phyloP scores from a whole-genome alignment of 2,797 vertebrate species.

The Periophthalmus magnuspinnatus region DNA sequence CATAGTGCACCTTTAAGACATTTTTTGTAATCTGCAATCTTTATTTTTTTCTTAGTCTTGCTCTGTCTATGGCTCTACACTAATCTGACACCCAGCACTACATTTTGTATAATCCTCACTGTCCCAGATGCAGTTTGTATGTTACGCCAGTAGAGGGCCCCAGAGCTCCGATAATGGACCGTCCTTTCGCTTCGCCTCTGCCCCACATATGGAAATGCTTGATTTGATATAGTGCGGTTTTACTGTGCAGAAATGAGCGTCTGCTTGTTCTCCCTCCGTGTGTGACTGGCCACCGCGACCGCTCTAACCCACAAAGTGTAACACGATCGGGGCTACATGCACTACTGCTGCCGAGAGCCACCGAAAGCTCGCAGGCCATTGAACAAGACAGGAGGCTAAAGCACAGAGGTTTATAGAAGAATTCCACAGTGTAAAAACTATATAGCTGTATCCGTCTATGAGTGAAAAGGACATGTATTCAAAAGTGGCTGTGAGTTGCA shows the following conservation, averaged over 20 bases:
- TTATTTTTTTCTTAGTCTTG: not conserved
- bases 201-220: slow-evolving; percentile 99
- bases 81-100: no score
- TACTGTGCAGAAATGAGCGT: slow-evolving; percentile 98
- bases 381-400: not conserved
- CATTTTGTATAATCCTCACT: not conserved
- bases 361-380: not conserved
- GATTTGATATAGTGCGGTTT: slow-evolving; percentile 99
- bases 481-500: no score
- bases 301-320: slow-evolving; percentile 88
- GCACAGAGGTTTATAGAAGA: not conserved
- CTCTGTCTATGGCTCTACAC: no score
- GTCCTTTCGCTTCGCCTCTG: slow-evolving; percentile 47
- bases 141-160: slow-evolving; percentile 86
- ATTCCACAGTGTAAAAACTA: not conserved
- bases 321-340: slow-evolving; percentile 83
- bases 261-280: slow-evolving; percentile 78
- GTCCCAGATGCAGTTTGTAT: slow-evolving; percentile 34
- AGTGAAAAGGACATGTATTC: not conserved
- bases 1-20: no score
- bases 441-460: not conserved
- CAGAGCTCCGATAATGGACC: slow-evolving; percentile 74
- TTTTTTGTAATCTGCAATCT: no score
- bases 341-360: slow-evolving; percentile 81
- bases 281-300: slow-evolving; percentile 43